phyloP scores from a whole-genome alignment of 2,113 vertebrate species.

The Chaenocephalus aceratus region DNA sequence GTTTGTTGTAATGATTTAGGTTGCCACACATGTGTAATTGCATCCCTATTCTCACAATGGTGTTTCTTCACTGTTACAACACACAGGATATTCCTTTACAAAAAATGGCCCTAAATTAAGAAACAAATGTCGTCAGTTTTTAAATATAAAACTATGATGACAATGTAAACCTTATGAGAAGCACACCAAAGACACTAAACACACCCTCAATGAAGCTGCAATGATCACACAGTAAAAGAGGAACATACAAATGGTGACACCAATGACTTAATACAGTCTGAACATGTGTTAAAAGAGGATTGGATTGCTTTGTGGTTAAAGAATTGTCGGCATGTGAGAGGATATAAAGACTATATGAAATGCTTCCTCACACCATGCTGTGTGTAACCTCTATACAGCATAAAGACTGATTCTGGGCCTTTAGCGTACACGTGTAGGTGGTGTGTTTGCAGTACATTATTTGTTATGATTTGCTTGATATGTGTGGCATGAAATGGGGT shows the following conservation, averaged over 20 bases:
- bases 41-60: neutral
- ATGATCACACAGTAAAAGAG: neutral
- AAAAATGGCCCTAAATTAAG: neutral
- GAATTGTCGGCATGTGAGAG: neutral
- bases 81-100: neutral
- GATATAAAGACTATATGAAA: neutral
- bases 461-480: neutral
- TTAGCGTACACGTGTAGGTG: slow-evolving; percentile 1
- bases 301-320: neutral
- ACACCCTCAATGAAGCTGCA: neutral
- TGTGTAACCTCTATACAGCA: neutral
- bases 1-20: neutral
- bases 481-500: slow-evolving; percentile 27
- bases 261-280: neutral
- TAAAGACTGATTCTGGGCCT: neutral
- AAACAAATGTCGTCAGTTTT: neutral
- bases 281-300: neutral
- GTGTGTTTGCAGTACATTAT: neutral
- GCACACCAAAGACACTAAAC: neutral
- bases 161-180: neutral
- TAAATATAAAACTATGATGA: neutral
- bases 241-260: neutral
- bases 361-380: neutral
- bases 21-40: neutral
- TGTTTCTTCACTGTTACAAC: neutral